Evolutionary conservation across 1,140 invertebrate species (phyloP).

Genomic region (Potamilus streckersoni): DNA sequence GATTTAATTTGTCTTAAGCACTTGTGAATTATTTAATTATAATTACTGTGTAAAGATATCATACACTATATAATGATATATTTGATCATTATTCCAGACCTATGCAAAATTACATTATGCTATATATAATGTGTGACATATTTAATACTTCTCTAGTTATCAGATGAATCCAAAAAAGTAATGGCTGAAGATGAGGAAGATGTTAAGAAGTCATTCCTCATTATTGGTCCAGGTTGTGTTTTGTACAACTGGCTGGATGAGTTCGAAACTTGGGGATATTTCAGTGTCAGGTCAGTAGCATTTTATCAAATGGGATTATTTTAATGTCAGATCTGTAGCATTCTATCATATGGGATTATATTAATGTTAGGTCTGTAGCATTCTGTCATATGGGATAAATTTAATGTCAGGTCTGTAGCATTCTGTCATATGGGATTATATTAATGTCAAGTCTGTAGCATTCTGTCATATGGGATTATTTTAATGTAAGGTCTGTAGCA

Average conservation of each 20-base stretch:
- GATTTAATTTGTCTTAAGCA: no score
- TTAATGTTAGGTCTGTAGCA: conserved; percentile 50
- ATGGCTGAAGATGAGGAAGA: no score
- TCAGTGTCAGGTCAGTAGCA: conserved; percentile 50
- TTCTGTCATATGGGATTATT: conserved; percentile 56
- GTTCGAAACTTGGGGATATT: conserved; percentile 64
- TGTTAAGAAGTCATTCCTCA: conserved; percentile 48
- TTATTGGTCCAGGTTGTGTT: conserved; percentile 62
- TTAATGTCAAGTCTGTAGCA: conserved; percentile 50
- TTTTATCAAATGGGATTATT: conserved; percentile 55
- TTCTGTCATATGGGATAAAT: conserved; percentile 55
- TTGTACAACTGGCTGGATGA: conserved; percentile 66
- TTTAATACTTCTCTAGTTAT: no score
- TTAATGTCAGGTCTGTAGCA: conserved; percentile 50
- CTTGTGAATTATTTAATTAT: no score
- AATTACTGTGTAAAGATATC: no score
- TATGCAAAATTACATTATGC: no score
- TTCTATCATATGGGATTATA: conserved; percentile 55
- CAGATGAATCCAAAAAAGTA: no score
- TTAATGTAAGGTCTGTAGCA: conserved; percentile 50
- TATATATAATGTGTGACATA: no score
- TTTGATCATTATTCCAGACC: no score
- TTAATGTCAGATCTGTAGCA: conserved; percentile 50
- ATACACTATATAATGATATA: no score
- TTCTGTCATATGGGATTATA: conserved; percentile 51